Evolutionary conservation across 1,140 invertebrate genomes (phyloP).

Genomic region (Listronotus bonariensis): DNA sequence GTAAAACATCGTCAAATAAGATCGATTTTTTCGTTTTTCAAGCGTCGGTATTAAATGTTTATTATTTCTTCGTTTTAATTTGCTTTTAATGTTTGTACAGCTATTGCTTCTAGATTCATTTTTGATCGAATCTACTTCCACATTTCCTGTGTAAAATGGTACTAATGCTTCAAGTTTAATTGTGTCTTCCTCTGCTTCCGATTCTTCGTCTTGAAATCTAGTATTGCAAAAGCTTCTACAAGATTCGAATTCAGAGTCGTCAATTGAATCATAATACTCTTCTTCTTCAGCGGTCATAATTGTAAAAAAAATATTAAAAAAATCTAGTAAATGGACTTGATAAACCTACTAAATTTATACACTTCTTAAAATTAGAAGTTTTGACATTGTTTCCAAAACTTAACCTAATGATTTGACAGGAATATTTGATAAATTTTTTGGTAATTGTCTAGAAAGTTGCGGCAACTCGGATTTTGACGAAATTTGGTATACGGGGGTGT

Average conservation of each 20-base stretch:
- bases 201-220: slow-evolving; percentile 12
- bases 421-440: too few species aligned
- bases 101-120: slow-evolving; percentile 18
- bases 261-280: slow-evolving; percentile 29
- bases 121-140: slow-evolving; percentile 26
- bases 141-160: slow-evolving; percentile 30
- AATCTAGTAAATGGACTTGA: neutral
- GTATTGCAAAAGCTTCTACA: slow-evolving; percentile 24
- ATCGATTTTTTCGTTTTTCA: slow-evolving; percentile 22
- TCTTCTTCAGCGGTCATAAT: slow-evolving; percentile 20
- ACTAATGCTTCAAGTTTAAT: slow-evolving; percentile 14
- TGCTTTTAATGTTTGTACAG: slow-evolving; percentile 2
- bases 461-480: too few species aligned
- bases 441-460: too few species aligned
- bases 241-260: slow-evolving; percentile 18
- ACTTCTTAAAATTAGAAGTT: neutral
- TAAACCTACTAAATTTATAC: too few species aligned
- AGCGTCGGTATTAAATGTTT: neutral
- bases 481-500: too few species aligned
- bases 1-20: slow-evolving; percentile 45
- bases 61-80: slow-evolving; percentile 11
- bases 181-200: slow-evolving; percentile 6
- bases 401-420: neutral
- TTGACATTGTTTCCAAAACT: slow-evolving; percentile 3
- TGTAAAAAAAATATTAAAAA: neutral